Base-by-base conservation (phyloP, 2,888 invertebrate genomes). In the Seladonia tumulorum region DNA sequence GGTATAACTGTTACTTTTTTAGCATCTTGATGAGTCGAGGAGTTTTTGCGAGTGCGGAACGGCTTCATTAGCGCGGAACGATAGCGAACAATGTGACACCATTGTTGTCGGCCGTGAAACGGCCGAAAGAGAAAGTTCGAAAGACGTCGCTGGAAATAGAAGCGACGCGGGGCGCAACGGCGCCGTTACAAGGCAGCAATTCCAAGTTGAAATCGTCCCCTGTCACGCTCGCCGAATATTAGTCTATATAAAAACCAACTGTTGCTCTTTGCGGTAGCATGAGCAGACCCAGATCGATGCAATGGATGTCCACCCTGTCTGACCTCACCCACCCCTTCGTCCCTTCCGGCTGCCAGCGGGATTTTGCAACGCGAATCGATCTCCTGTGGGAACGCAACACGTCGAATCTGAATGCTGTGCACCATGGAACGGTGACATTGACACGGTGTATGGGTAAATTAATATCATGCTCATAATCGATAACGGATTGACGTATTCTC, bases 171-270 rank as follows among this genome's bases (percentile, higher is more conserved):
- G 57, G 71, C 76, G 81, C 84, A 76, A 76, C 72, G 79, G 76
- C 42, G 76, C 73, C 83, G 82, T 85, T 85, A 77, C 84, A 74
- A 82, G 76, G 79, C 82, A 82, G 81, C 81, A 83, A 88, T 90
- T 89, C 81, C 82, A 80, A 90, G 81, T 88, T 84, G 81, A 86
- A 91, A 92, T 91, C 88, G 90, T 88, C 85, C 88, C 68, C 83
- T 84, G 89, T 91, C 91, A 90, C 91, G 91, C 89, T 92, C 89
- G 81, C 85, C 88, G 89, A 92, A 90, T 91, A 93, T 91, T 92
- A 92, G 91, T 92, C 92, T 89, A 90, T 88, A 92, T 92, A 93
- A 93, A 93, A 93, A 93, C 93, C 93, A 93, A 93, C 93, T 93
- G 93, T 93, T 93, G 93, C 93, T 90, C 90, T 84, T 86, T 84